Evolutionary conservation across 2,113 vertebrate genomes (phyloP).

Genomic region (Edolisoma coerulescens): DNA sequence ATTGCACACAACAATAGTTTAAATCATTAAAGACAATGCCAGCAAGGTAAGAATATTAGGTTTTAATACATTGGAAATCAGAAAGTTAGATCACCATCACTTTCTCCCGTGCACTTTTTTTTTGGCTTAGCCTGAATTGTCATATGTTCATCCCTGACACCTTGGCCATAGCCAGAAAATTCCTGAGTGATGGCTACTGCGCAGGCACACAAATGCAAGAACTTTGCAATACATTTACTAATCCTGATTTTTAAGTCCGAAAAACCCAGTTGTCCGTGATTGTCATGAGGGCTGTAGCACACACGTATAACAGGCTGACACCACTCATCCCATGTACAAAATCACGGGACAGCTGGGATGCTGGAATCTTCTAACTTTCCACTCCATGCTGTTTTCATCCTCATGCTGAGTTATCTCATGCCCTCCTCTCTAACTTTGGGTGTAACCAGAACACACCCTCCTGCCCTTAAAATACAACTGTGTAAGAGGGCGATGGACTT

Average conservation of each 20-base stretch:
- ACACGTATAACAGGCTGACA: background rate
- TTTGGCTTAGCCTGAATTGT: background rate
- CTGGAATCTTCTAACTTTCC: background rate
- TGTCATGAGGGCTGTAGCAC: background rate
- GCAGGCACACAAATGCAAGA: background rate
- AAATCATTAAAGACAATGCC: background rate
- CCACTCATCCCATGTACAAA: background rate
- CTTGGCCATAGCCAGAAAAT: background rate
- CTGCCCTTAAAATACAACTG: rapidly evolving
- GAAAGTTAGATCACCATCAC: background rate
- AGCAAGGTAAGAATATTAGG: background rate
- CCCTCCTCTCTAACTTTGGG: rapidly evolving
- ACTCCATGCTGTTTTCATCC: background rate
- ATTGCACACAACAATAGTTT: background rate
- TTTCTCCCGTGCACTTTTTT: background rate
- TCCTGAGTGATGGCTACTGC: background rate
- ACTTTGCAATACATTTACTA: background rate
- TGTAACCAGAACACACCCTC: background rate
- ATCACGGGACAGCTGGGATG: background rate
- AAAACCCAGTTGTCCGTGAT: rapidly evolving
- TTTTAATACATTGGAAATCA: background rate
- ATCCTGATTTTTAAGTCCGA: background rate
- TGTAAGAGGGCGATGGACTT: background rate
- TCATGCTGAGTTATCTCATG: background rate
- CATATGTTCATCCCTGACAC: too few relatives aligned